Evolutionary conservation across 2,888 invertebrate species (phyloP), one percentile per base, ranked within the genome.

Genomic region (Habrosyne pyritoides): DNA sequence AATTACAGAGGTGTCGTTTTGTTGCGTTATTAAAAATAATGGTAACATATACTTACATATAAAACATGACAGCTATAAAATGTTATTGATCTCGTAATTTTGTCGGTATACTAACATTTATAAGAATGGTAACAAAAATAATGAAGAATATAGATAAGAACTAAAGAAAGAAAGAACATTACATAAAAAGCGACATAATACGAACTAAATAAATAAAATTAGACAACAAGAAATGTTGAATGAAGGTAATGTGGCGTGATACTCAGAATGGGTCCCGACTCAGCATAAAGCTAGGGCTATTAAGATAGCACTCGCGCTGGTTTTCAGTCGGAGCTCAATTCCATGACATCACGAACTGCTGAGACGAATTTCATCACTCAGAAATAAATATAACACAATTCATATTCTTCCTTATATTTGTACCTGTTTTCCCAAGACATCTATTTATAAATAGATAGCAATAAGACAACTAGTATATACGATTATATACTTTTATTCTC

Each of bases 401-500:
- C 14, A 14, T 14, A 36, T 36, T 14, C 18, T 42, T 42, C 42
- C 18, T 42, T 42, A 18, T 42, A 42, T 42, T 42, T 18, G 42
- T 18, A 8, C 14, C 42, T 42, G 14, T 42, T 42, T 42, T n/a
- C n/a, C 42, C 7, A 18, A 42, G 4, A 18, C 42, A 18, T 42
- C 42, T n/a, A 14, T 14, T 18, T 8, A 18, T 42, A 18, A 24
- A 24, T n/a, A n/a, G n/a, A n/a, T 18, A 42, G 2, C 42, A 48
- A 21, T 26, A 50, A 50, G 10, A 30, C 26, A 28, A 51, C 14
- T 21, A 18, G 12, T 52, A 18, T 10, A 33, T 50, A 30, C 12
- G 33, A 52, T 48, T 52, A 30, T 52, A 36, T 52, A 33, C 28
- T 52, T 21, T n/a, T 30, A 30, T 12, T 36, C 12, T 30, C 6